Base-by-base conservation (phyloP, 1,140 invertebrate species). In the Drosophila busckii region DNA sequence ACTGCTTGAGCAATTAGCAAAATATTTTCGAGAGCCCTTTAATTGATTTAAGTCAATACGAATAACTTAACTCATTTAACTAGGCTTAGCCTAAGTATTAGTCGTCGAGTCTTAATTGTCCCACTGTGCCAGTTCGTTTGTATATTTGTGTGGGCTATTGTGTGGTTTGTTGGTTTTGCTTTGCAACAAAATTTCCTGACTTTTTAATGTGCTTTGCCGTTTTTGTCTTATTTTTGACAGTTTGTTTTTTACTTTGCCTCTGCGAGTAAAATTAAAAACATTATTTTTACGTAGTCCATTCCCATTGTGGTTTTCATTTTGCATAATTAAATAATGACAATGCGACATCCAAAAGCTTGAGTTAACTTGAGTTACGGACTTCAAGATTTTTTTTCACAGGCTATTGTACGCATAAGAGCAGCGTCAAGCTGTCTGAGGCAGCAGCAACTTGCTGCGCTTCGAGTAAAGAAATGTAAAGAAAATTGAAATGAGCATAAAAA, bases 271-370 rank as follows among this genome's bases (percentile, higher is more conserved):
- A 82, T 70, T 58, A 46, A 56, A 66, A 67, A 58, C 65, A 82
- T 82, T 70, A 82, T 75, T 82, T 75, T 67, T 56, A 56, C 75
- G 55, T 61, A 37, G 37, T n/a, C 55, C 34, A 13, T 34, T 62
- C 37, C 59, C 42, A 49, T 46, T 75, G 48, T 53, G 34, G 42
- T 34, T n/a, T 55, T 52, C 58, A 31, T 54, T 69, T 73, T 80
- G 61, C 69, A 82, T 82, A 82, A 82, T 82, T 75, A 64, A 82
- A 82, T 70, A 62, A 70, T 55, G 53, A 80, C 59, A 71, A 64
- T 68, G 48, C 38, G 40, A 25, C 54, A 12, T 10, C 22, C 9
- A 40, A 26, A 28, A 22, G 10, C 20, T 16, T 20, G 41, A 69
- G 44, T 25, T 10, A 16, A 3, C 19, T 37, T 49, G 23, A 64